A percentile compares a stretch with the other conserved stretches of the same genome.
Conservation (phyloP, 2,888 invertebrate genomes). For the Protonemura montana region DNA sequence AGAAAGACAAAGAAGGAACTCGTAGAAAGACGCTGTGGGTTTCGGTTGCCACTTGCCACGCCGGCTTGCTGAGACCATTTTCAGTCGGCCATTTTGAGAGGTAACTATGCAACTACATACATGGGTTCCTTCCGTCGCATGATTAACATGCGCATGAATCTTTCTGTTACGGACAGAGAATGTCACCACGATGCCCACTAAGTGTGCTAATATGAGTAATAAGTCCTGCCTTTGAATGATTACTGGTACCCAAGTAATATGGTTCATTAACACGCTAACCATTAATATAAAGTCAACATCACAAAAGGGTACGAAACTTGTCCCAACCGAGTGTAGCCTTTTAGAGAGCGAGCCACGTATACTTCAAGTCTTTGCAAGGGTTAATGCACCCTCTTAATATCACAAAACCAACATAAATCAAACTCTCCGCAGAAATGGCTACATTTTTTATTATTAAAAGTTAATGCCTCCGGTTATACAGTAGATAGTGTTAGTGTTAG, state of each 20-base stretch:
- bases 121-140: not conserved
- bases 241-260: conserved; percentile 34
- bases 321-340: not conserved
- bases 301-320: conserved; percentile 24
- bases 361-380: conserved; percentile 21
- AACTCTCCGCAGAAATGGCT: conserved; percentile 8
- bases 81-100: not conserved
- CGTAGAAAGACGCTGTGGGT: not conserved
- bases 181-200: conserved; percentile 10
- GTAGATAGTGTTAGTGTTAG: conserved; percentile 22
- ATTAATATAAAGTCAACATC: conserved; percentile 14
- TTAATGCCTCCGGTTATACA: conserved; percentile 32
- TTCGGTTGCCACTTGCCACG: not conserved
- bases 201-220: conserved; percentile 30
- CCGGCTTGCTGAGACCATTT: too few species aligned
- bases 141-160: not conserved
- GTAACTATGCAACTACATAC: not conserved
- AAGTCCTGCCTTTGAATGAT: conserved; percentile 10
- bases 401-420: conserved; percentile 37
- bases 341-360: not conserved
- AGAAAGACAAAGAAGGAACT: not conserved
- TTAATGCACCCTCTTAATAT: conserved; percentile 28
- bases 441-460: conserved; percentile 42
- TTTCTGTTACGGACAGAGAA: not conserved
- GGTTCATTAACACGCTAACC: conserved; percentile 30